phyloP scores from a whole-genome alignment of 2,888 invertebrate genomes.

The Hartigia nigra region DNA sequence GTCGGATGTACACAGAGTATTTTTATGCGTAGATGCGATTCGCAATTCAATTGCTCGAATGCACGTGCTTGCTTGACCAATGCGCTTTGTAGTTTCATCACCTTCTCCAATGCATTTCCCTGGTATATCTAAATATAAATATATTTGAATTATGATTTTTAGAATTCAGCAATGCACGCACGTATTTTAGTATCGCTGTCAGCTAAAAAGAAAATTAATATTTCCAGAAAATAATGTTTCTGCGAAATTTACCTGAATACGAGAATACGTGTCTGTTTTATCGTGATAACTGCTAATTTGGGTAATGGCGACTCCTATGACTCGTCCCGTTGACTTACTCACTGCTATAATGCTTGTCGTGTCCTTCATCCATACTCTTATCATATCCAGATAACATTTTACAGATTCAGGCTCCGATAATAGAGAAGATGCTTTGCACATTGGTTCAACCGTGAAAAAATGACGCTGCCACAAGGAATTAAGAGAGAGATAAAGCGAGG shows the following conservation, averaged over 20 bases:
- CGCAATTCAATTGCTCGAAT: slow-evolving; percentile 33
- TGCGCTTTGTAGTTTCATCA: slow-evolving; percentile 43
- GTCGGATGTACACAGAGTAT: slow-evolving; percentile 54
- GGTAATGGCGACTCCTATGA: slow-evolving; percentile 47
- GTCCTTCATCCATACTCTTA: slow-evolving; percentile 52
- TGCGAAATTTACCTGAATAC: slow-evolving; percentile 43
- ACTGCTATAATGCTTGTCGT: slow-evolving; percentile 52
- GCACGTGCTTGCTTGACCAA: slow-evolving; percentile 41
- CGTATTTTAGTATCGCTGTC: too few species aligned
- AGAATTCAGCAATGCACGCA: not conserved
- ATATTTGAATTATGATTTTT: not conserved
- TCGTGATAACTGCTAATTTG: slow-evolving; percentile 42
- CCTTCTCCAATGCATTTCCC: slow-evolving; percentile 41
- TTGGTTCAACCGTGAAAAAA: slow-evolving; percentile 50
- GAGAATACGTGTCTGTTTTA: slow-evolving; percentile 46
- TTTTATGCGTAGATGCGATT: slow-evolving; percentile 39
- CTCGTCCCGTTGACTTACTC: slow-evolving; percentile 46
- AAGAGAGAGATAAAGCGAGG: slow-evolving; percentile 10
- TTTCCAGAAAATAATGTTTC: not conserved
- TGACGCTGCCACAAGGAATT: slow-evolving; percentile 41
- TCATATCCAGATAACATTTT: slow-evolving; percentile 39
- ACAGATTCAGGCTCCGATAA: slow-evolving; percentile 43
- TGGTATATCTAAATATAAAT: slow-evolving; percentile 35
- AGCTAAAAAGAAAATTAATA: not conserved
- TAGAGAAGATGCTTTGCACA: slow-evolving; percentile 47